These are phyloP conservation scores for Plodia interpunctella DNA, from an alignment of 1,140 invertebrate species.

Conservation along the genomic window DNA sequence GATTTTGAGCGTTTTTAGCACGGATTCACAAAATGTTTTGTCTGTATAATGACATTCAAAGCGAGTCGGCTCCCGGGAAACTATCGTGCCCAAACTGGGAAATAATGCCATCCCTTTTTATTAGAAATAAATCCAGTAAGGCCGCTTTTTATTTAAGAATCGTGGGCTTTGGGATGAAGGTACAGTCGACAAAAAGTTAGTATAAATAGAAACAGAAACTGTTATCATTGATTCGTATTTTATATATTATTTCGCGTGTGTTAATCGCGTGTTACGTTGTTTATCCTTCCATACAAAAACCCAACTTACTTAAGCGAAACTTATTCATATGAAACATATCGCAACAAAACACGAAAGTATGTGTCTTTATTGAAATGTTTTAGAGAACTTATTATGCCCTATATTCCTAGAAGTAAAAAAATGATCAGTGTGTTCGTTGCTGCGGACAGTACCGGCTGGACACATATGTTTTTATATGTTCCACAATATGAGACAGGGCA, in stretches of 20 bases:
- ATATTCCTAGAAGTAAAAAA: no score
- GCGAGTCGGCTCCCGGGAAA: neutral
- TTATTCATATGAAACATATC: no score
- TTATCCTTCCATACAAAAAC: no score
- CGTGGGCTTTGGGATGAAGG: neutral
- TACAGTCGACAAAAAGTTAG: neutral
- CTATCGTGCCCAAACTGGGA: neutral
- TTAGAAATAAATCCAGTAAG: neutral
- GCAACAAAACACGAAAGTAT: no score
- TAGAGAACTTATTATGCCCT: no score
- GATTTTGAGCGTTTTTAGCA: neutral
- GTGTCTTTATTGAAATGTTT: no score
- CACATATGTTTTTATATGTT: neutral
- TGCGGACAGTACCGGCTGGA: neutral
- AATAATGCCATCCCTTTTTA: constrained; percentile 3
- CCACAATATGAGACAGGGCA: neutral
- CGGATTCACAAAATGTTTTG: neutral
- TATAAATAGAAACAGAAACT: neutral
- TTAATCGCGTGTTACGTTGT: no score
- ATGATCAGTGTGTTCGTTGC: neutral
- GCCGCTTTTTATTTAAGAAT: neutral
- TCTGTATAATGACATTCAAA: neutral
- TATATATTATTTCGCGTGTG: neutral
- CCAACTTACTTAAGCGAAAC: no score
- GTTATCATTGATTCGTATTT: neutral